A percentile compares a stretch with the other conserved stretches of the same genome.
phyloP scores from a whole-genome alignment of 2,797 vertebrate species.

The Phrynocephalus vlangalii region DNA sequence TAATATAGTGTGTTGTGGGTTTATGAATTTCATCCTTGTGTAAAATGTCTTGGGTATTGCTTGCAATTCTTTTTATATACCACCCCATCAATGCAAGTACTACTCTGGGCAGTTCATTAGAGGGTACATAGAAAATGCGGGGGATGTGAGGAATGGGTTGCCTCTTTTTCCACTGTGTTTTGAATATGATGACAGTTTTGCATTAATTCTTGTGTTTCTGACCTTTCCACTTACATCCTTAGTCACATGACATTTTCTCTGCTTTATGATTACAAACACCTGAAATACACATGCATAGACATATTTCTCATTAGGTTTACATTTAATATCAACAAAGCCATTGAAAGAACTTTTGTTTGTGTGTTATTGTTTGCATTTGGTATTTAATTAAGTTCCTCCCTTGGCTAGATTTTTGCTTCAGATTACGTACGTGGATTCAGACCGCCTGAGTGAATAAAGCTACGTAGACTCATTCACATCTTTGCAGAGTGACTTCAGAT shows the following conservation, averaged over 20 bases:
- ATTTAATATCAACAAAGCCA: background rate
- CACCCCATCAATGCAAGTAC: too few relatives aligned
- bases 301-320: background rate
- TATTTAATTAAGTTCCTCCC: background rate
- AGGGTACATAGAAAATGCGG: background rate
- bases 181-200: background rate
- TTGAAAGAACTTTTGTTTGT: too few relatives aligned
- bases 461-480: background rate
- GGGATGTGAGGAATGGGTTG: background rate
- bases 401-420: background rate
- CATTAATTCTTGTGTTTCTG: background rate
- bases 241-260: background rate
- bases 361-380: background rate
- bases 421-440: background rate
- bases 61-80: too few relatives aligned
- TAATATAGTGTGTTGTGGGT: too few relatives aligned
- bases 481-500: background rate
- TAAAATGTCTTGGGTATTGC: too few relatives aligned
- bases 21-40: too few relatives aligned
- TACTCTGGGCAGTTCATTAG: background rate
- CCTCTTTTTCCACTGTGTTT: background rate
- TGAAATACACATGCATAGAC: background rate
- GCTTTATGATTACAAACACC: background rate
- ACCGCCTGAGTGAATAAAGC: background rate
- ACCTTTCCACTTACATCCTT: background rate